Evolutionary conservation across 2,888 invertebrate species (phyloP), one percentile per base, ranked within the genome.

Genomic region (Craniophora ligustri): DNA sequence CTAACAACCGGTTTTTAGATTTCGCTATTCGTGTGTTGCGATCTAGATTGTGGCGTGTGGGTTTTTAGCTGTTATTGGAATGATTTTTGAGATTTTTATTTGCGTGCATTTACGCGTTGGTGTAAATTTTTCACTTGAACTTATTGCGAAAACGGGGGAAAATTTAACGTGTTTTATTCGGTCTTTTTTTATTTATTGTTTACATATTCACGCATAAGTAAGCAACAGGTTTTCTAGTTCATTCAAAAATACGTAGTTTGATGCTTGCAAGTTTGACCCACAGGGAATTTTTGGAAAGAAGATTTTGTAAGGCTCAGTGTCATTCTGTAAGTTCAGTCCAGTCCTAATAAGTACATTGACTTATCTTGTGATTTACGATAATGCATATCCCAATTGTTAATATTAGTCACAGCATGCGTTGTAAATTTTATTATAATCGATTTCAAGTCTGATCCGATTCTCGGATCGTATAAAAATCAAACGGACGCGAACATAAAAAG

Each of bases 401-500:
- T 68, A 68, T 63, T 68, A 61, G 58, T 71, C 63, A 63, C 71
- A 68, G 61, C 66, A 51, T 67, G 62, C 58, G 54, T 55, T 57
- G 59, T 74, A 74, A 79, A 79, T 64, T 79, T 80, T 79, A 80
- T 78, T 75, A 78, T 79, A 78, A 81, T 75, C 77, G 74, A 69
- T 76, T 71, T 56, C 70, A 67, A 74, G 60, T 71, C 66, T 72
- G 70, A 69, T 78, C 63, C 63, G 72, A 81, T 69, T 75, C 75
- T 78, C 77, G 69, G 73, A 78, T 73, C 78, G 80, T 80, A 86
- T 84, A 86, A 85, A 86, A 85, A 84, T 85, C 84, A 82, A 86
- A 84, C 86, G 81, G 79, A 81, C 79, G 83, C 72, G 75, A 84
- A 74, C 73, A 87, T 89, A 90, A 90, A 79, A 89, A 86, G 85